These are phyloP conservation scores for Dryoscopus gambensis DNA, from an alignment of 2,113 vertebrate genomes.

Conservation along the genomic window DNA sequence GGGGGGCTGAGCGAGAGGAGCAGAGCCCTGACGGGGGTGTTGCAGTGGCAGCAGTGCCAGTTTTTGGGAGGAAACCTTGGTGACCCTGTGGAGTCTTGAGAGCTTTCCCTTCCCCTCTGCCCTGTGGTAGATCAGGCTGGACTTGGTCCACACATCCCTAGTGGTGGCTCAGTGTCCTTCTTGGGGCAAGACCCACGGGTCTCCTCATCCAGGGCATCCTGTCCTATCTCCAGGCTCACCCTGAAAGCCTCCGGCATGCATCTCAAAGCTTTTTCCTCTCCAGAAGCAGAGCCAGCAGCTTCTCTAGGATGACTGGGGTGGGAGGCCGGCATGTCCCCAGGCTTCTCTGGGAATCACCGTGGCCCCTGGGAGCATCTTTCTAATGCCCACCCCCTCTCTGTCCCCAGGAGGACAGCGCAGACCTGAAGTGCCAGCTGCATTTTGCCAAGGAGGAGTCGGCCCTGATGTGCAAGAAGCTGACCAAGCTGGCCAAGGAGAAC, in stretches of 20 bases:
- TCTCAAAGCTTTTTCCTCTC: background rate
- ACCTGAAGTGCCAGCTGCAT: conserved; percentile 96
- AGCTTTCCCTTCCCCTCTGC: background rate
- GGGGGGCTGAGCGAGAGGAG: background rate
- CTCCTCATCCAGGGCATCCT: background rate
- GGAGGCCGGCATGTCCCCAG: background rate
- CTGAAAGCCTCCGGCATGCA: background rate
- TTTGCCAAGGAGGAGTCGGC: conserved; percentile 97
- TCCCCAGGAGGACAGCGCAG: conserved; percentile 90
- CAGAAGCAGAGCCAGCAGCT: background rate
- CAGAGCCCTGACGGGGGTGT: accelerated
- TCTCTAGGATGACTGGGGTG: background rate
- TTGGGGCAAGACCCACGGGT: accelerated
- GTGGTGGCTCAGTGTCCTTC: accelerated
- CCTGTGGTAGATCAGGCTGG: accelerated
- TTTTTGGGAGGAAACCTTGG: background rate
- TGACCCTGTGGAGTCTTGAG: background rate
- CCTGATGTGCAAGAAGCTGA: conserved; percentile 98
- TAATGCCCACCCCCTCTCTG: background rate
- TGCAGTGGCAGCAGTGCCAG: background rate
- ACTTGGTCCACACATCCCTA: accelerated
- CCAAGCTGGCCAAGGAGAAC: conserved; percentile 93
- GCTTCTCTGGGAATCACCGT: background rate
- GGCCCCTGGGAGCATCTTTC: background rate
- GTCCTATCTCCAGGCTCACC: background rate